Conservation (phyloP, 64 coral and sea anemone genomes). For the Montipora efflorescens region DNA sequence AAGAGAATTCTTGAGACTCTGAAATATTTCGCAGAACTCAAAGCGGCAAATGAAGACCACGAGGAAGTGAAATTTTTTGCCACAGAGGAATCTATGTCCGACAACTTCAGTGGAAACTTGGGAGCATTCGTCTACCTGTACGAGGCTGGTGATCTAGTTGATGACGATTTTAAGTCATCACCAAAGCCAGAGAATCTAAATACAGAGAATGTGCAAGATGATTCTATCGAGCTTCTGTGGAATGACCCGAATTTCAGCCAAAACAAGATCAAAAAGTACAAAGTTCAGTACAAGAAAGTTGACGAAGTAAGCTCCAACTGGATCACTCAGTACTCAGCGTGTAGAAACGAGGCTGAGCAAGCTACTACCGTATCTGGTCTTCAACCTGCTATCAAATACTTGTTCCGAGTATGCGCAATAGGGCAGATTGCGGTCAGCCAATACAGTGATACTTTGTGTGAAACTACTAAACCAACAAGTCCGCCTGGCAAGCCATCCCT, state of each 20-base stretch:
- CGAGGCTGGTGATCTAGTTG: constrained; percentile 6
- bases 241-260: constrained; percentile 8
- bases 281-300: constrained; percentile 36
- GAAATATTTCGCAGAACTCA: constrained; percentile 18
- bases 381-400: background rate
- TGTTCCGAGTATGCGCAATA: constrained; percentile 2
- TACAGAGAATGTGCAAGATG: background rate
- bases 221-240: background rate
- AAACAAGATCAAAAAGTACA: background rate
- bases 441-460: background rate
- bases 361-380: constrained; percentile 3
- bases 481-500: constrained; percentile 26
- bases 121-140: constrained; percentile 47
- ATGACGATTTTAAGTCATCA: constrained; percentile 11
- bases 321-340: background rate
- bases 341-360: background rate
- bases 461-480: constrained; percentile 33
- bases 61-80: constrained; percentile 18
- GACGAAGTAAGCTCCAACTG: background rate
- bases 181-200: background rate
- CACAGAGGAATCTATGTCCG: constrained; percentile 28
- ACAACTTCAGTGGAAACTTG: background rate
- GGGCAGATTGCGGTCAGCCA: background rate
- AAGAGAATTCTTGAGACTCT: constrained; percentile 39
- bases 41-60: constrained; percentile 47